Percentiles rank a stretch among this genome's conserved stretches.
phyloP scores from a whole-genome alignment of 1,140 invertebrate genomes.

The Drosophila takahashii region DNA sequence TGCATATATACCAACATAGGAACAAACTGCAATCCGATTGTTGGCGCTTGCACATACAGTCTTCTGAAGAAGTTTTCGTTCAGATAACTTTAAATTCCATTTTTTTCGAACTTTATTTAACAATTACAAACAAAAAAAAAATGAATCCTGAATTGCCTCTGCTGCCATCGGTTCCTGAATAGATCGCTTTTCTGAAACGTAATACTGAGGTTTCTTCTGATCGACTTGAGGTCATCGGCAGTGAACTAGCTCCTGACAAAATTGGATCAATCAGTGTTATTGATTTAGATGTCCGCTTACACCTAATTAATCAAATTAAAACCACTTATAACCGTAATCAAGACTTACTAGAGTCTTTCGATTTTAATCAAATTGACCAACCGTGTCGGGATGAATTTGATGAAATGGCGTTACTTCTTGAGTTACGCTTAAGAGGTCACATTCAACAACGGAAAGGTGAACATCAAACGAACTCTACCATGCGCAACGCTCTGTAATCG shows the following conservation, averaged over 20 bases:
- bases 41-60: no score
- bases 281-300: background rate
- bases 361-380: no score
- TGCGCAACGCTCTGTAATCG: no score
- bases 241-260: background rate
- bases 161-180: background rate
- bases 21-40: no score
- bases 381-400: background rate
- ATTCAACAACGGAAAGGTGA: background rate
- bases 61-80: no score
- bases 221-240: background rate
- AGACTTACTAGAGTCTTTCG: no score
- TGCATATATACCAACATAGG: no score
- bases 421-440: background rate
- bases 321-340: background rate
- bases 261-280: no score
- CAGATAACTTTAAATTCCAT: no score
- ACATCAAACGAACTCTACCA: background rate
- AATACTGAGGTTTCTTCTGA: background rate
- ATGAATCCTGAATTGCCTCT: background rate
- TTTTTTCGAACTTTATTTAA: no score
- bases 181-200: background rate
- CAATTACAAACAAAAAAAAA: constrained; percentile 3
- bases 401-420: no score
- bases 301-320: background rate